Conservation (phyloP, 2,888 invertebrate genomes). For the Clivina fossor region DNA sequence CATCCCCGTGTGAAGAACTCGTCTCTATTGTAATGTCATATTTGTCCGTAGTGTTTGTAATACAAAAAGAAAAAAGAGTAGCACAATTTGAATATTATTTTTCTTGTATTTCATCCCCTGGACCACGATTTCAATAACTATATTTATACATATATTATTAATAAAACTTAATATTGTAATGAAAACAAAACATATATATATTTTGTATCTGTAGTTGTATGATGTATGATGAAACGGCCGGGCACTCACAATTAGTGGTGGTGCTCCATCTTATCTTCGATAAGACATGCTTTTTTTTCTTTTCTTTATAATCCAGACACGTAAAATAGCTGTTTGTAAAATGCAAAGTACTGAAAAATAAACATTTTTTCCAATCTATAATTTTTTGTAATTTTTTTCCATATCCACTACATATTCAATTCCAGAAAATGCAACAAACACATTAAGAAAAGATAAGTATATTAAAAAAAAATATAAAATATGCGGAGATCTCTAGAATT, state of each 20-base stretch:
- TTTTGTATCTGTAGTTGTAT: constrained; percentile 29
- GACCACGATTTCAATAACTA: constrained; percentile 29
- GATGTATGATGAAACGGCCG: too few relatives aligned
- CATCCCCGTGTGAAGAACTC: not conserved
- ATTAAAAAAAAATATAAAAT: too few relatives aligned
- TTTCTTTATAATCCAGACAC: constrained; percentile 19
- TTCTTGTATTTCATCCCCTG: constrained; percentile 22
- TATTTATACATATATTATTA: constrained; percentile 24
- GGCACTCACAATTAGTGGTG: constrained; percentile 14
- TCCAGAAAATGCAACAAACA: too few relatives aligned
- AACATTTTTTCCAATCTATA: constrained; percentile 23
- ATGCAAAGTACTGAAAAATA: constrained; percentile 18
- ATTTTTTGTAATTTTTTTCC: not conserved
- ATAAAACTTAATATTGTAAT: constrained; percentile 4
- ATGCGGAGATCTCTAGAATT: too few relatives aligned
- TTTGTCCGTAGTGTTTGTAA: constrained; percentile 22
- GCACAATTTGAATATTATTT: constrained; percentile 19
- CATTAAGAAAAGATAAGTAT: too few relatives aligned
- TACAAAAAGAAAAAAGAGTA: too few relatives aligned
- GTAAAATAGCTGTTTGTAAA: constrained; percentile 29
- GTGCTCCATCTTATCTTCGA: constrained; percentile 13
- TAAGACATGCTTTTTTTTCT: constrained; percentile 12
- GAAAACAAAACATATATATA: constrained; percentile 22
- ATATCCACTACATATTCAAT: too few relatives aligned
- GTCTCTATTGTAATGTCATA: too few relatives aligned